These are phyloP conservation scores for Hyles lineata DNA, from an alignment of 2,888 invertebrate species.

Conservation along the genomic window DNA sequence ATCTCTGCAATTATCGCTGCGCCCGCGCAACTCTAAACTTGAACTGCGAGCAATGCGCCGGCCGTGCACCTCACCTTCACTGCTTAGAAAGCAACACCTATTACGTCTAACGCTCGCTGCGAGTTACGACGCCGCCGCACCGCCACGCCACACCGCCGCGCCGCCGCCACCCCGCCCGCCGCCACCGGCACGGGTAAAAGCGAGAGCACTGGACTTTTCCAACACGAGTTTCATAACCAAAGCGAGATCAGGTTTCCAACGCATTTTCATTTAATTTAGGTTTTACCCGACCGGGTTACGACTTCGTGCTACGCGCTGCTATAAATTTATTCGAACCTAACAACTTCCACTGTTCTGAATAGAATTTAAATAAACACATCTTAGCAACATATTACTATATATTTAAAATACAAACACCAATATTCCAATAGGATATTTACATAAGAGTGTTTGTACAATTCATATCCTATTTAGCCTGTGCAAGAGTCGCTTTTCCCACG, in stretches of 20 bases:
- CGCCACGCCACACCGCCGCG: neutral
- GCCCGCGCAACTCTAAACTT: slow-evolving; percentile 76
- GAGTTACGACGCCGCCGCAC: slow-evolving; percentile 9
- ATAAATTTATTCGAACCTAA: too few relatives aligned
- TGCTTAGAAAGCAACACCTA: slow-evolving; percentile 81
- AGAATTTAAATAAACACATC: too few relatives aligned
- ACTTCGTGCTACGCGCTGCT: neutral
- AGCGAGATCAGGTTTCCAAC: slow-evolving; percentile 26
- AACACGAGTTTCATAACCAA: slow-evolving; percentile 27
- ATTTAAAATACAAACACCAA: neutral
- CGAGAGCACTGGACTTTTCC: slow-evolving; percentile 60
- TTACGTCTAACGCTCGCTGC: slow-evolving; percentile 67
- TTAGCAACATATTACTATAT: too few relatives aligned
- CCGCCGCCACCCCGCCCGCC: neutral
- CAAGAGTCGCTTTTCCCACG: slow-evolving; percentile 55
- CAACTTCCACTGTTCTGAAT: too few relatives aligned
- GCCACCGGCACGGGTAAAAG: slow-evolving; percentile 69
- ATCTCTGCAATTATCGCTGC: slow-evolving; percentile 76
- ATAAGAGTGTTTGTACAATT: neutral
- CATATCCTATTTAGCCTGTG: slow-evolving; percentile 36
- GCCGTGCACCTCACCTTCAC: slow-evolving; percentile 80
- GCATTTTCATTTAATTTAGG: slow-evolving; percentile 9
- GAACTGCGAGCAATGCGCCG: slow-evolving; percentile 74
- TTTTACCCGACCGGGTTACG: neutral
- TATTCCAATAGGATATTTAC: neutral